phyloP scores from a whole-genome alignment of 2,113 vertebrate species.

The Zapornia atra region DNA sequence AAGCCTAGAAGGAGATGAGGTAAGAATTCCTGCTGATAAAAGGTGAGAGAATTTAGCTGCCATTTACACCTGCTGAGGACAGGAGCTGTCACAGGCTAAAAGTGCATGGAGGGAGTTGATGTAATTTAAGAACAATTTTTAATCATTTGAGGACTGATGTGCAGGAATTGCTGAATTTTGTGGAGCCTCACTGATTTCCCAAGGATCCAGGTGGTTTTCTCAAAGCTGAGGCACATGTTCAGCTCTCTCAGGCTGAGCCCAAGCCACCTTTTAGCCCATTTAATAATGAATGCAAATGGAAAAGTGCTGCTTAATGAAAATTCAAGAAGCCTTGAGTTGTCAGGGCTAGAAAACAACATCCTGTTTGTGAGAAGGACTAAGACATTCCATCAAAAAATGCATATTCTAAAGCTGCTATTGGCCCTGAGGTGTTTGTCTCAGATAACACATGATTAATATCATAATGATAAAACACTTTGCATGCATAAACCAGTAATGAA shows the following conservation, averaged over 20 bases:
- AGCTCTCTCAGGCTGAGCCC: fast-evolving
- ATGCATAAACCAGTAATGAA: background rate
- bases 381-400: background rate
- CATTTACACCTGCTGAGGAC: background rate
- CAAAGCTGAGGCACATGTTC: fast-evolving
- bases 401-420: background rate
- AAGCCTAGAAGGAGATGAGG: background rate
- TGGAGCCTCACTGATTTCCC: background rate
- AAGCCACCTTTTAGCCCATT: background rate
- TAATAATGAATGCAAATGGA: background rate
- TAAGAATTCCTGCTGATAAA: background rate
- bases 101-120: background rate
- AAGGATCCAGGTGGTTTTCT: background rate
- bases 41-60: background rate
- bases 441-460: background rate
- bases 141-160: fast-evolving
- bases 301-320: background rate
- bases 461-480: background rate
- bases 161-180: background rate
- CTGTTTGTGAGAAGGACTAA: background rate
- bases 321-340: fast-evolving
- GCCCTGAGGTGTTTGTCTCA: background rate
- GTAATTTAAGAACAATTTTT: background rate
- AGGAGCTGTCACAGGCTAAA: background rate
- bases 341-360: background rate